A percentile compares a stretch with the other conserved stretches of the same genome.
These are phyloP conservation scores for Lanius collurio DNA, from an alignment of 2,113 vertebrate species.

Conservation along the genomic window DNA sequence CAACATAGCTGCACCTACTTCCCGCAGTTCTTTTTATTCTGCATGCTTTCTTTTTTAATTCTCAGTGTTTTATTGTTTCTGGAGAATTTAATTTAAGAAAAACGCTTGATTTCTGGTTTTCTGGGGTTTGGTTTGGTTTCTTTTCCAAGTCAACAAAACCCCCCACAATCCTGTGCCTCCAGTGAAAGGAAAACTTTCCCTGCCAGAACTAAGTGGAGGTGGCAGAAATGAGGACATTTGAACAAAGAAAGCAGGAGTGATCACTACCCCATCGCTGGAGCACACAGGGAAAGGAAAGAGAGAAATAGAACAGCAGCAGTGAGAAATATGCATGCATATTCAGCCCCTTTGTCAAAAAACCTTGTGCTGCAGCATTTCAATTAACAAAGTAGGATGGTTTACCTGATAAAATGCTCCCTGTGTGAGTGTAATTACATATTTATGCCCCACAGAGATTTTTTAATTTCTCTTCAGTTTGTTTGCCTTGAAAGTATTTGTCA, in stretches of 20 bases:
- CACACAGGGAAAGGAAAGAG: conserved; percentile 60
- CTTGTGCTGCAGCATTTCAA: conserved; percentile 78
- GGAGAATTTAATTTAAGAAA: not conserved
- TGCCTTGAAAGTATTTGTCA: conserved; percentile 85
- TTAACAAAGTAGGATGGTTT: conserved; percentile 87
- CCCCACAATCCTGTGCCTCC: not conserved
- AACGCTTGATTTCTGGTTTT: not conserved
- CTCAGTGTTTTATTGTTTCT: not conserved
- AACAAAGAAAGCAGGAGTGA: conserved; percentile 57
- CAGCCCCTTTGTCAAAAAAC: conserved; percentile 75
- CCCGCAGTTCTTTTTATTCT: not conserved
- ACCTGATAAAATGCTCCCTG: conserved; percentile 88
- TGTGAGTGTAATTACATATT: conserved; percentile 88
- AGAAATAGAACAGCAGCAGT: conserved; percentile 46
- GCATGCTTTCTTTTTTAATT: not conserved
- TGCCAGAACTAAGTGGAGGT: not conserved
- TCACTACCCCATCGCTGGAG: conserved; percentile 42
- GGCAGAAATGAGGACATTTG: conserved; percentile 4
- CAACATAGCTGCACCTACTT: not conserved
- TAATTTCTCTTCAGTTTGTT: conserved; percentile 87
- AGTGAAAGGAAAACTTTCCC: conserved; percentile 14
- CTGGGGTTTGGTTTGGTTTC: not conserved
- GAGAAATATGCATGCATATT: conserved; percentile 59
- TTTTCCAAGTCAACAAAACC: not conserved
- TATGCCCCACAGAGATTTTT: conserved; percentile 88